Evolutionary conservation across 2,888 invertebrate species (phyloP), one percentile per base, ranked within the genome.

Genomic region (Dendrolimus houi): DNA sequence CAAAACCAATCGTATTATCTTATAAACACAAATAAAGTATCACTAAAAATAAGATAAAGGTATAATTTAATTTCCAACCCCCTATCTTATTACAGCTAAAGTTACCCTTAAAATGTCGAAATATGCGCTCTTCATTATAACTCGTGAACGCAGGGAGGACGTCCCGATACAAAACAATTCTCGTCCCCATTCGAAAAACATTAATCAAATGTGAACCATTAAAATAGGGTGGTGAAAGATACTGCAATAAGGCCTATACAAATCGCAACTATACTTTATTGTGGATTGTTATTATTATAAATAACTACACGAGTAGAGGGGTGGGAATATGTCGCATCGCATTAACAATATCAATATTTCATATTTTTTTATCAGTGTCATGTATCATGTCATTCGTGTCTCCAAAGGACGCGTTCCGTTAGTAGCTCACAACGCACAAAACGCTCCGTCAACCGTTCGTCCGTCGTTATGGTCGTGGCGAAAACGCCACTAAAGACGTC

Each of bases 201-300:
- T 89, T 87, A 87, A 89, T 89, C 89, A 89, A 87, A 84, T 76
- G 79, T 72, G 72, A 74, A 77, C 83, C 82, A 87, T 85, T 83
- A 82, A 83, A 81, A 83, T 83, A 76, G 88, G 87, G 89, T 83
- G 87, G 77, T 68, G 85, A 86, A 79, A 81, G 79, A 79, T 79
- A 75, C 17, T 77, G 79, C 78, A 76, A 83, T 82, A 77, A 79
- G 78, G 78, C 84, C 81, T 83, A 79, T 79, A 63, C 71, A 74
- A 75, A 77, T 77, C 58, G 68, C 68, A 68, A 65, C 65, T 66
- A 68, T 64, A 69, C 47, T 47, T 60, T 58, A 55, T 58, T 55
- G 17, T 52, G 41, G 54, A 14, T 58, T 12, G 55, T 47, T 47
- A 47, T 47, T 47, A 47, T 47, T 47, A 47, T 47, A 47, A 47